phyloP scores from a whole-genome alignment of 2,113 vertebrate genomes.

The Microcebus ravelobensis region DNA sequence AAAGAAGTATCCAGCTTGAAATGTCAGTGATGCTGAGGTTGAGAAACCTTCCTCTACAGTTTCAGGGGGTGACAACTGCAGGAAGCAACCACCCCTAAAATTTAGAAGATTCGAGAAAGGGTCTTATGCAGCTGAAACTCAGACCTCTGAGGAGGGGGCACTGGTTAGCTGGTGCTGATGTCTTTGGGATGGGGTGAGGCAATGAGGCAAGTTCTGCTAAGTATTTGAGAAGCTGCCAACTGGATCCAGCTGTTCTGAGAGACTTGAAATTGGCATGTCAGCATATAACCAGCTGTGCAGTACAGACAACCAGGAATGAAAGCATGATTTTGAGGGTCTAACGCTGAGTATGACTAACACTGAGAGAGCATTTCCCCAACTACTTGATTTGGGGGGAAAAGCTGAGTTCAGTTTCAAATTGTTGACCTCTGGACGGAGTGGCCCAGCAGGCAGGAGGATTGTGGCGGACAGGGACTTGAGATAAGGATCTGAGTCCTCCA shows the following conservation, averaged over 20 bases:
- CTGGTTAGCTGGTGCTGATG: not conserved
- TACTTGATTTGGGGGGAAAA: not conserved
- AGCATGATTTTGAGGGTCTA: not conserved
- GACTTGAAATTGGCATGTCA: not conserved
- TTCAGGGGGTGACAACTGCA: too few species aligned
- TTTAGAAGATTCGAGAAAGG: not conserved
- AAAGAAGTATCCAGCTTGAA: not conserved
- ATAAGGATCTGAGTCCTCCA: not conserved
- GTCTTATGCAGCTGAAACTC: not conserved
- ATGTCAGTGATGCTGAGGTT: not conserved
- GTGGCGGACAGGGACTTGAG: not conserved
- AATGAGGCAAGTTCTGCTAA: not conserved
- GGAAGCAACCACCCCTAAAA: not conserved
- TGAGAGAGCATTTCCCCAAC: not conserved
- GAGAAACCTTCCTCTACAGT: not conserved
- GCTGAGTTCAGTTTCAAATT: not conserved
- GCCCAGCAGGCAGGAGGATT: not conserved
- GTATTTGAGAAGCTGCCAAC: not conserved
- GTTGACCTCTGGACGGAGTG: not conserved
- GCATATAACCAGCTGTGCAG: not conserved
- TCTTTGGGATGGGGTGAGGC: not conserved
- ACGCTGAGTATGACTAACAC: not conserved
- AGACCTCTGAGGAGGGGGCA: not conserved
- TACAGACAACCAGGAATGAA: not conserved
- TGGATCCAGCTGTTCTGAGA: not conserved